Percentiles rank a stretch among this genome's conserved stretches.
phyloP scores from a whole-genome alignment of 2,888 invertebrate genomes.

The Sericinus montela region DNA sequence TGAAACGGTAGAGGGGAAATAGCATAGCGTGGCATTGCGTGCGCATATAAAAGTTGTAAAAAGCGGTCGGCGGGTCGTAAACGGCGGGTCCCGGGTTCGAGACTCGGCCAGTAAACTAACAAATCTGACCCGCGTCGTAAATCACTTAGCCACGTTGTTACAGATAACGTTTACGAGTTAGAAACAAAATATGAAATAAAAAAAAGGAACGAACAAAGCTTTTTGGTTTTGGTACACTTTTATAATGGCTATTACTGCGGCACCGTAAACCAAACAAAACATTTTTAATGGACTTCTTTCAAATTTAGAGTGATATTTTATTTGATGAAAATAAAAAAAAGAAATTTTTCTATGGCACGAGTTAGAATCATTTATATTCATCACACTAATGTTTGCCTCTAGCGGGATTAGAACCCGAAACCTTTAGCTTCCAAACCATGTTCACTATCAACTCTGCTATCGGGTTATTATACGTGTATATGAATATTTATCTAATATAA shows the following conservation, averaged over 20 bases:
- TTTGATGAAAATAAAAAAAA: no score
- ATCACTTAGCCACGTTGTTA: constrained; percentile 75
- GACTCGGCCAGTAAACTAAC: constrained; percentile 67
- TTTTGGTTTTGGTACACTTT: constrained; percentile 9
- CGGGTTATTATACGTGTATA: no score
- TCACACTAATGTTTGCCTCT: no score
- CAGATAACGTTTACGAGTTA: constrained; percentile 69
- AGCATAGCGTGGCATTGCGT: constrained; percentile 24
- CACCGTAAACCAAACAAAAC: neutral
- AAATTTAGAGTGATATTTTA: neutral
- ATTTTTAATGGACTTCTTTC: neutral
- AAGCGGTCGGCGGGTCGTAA: constrained; percentile 57
- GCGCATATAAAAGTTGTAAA: constrained; percentile 62
- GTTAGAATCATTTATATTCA: no score
- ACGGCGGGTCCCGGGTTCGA: constrained; percentile 64
- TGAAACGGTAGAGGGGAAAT: constrained; percentile 15
- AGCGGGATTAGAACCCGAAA: no score
- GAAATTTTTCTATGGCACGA: no score
- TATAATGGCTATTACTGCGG: constrained; percentile 6
- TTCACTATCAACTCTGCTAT: no score
- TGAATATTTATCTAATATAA: no score
- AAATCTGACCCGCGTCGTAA: constrained; percentile 76
- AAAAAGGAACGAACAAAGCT: constrained; percentile 16
- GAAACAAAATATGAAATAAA: constrained; percentile 52
- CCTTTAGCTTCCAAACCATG: no score